Evolutionary conservation across 2,888 invertebrate genomes (phyloP), one percentile per base, ranked within the genome.

Genomic region (Acronicta psi): DNA sequence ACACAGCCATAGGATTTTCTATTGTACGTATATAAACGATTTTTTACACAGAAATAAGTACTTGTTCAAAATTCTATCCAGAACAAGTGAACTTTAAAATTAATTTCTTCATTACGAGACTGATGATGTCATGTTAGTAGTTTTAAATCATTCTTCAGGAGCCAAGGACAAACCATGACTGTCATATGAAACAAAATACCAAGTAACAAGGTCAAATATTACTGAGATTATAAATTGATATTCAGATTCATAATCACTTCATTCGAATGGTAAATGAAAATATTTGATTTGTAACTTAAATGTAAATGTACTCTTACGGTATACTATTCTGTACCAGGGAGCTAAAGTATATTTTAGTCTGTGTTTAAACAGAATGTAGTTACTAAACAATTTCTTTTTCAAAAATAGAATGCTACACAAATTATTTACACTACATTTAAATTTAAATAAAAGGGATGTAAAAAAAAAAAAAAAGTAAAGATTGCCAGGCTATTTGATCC

Each of bases 391-490:
- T 55, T 62, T 73, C 55, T 63, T 63, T 51, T 51, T 36, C 14
- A 34, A 43, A 52, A 43, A 52, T 31, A 38, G 43, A 53, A 44
- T 40, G 13, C 25, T 38, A 46, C 53, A 65, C 40, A 53, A 62
- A 57, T 69, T 52, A 45, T 59, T 66, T 56, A 62, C 17, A 3
- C 25, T 46, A 63, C 59, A 59, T 57, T 59, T 65, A 38, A 61
- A 70, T 68, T 70, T 63, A 16, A 70, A 73, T 70, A 59, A 71
- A 59, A n/a, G n/a, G n/a, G n/a, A 64, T 71, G 25, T 25, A 25
- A 25, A 58, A 61, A 45, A 49, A 41, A 9, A 73, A 63, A 72
- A 62, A n/a, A n/a, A n/a, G n/a, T n/a, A n/a, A n/a, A n/a, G n/a
- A n/a, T n/a, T n/a, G n/a, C n/a, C n/a, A n/a, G 2, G 5, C 29